A percentile compares a stretch with the other conserved stretches of the same genome.
These are phyloP conservation scores for Pollicipes pollicipes DNA, from an alignment of 1,140 invertebrate genomes.

Conservation along the genomic window DNA sequence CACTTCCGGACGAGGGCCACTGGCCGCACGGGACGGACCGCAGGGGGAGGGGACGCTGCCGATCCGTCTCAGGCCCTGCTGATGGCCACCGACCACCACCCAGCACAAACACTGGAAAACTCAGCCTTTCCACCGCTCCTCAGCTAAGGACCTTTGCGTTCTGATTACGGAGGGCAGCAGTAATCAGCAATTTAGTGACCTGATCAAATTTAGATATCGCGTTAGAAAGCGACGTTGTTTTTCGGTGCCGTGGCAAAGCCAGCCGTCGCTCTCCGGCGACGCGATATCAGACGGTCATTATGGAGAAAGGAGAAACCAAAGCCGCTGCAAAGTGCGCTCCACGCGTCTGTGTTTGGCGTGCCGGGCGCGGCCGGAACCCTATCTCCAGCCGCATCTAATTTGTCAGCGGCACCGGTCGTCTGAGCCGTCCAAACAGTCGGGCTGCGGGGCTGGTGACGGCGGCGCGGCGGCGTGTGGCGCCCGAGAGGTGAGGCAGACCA, in stretches of 20 bases:
- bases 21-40: too few species aligned
- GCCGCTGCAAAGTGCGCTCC: background rate
- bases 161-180: background rate
- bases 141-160: background rate
- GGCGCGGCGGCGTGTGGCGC: too few species aligned
- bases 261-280: background rate
- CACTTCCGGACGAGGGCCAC: too few species aligned
- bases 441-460: too few species aligned
- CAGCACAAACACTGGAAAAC: too few species aligned
- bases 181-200: background rate
- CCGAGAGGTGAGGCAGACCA: too few species aligned
- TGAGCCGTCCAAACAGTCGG: too few species aligned
- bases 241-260: background rate
- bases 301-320: background rate
- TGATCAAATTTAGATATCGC: background rate
- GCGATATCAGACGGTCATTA: background rate
- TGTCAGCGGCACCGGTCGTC: too few species aligned
- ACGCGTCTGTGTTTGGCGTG: background rate
- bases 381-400: background rate
- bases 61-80: too few species aligned
- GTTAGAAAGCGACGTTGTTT: background rate
- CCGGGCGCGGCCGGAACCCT: too few species aligned
- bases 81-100: too few species aligned
- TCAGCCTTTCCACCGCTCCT: background rate
- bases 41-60: too few species aligned